Conservation (phyloP, 2,797 vertebrate species). For the Gorsachius magnificus region DNA sequence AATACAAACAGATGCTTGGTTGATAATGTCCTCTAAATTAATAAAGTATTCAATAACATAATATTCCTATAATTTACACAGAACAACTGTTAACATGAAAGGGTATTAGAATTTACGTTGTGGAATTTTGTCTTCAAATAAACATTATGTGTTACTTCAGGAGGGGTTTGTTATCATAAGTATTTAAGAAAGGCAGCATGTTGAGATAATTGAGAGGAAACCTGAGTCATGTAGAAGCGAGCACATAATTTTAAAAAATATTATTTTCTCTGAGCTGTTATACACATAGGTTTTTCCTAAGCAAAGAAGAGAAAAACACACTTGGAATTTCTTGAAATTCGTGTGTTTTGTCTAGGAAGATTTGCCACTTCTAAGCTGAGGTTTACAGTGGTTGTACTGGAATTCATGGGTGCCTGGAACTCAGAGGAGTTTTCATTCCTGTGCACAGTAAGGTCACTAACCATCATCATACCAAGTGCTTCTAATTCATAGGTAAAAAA, state of each 20-base stretch:
- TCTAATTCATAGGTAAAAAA: background rate
- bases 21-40: background rate
- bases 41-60: background rate
- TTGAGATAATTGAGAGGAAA: background rate
- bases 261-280: background rate
- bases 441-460: background rate
- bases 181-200: background rate
- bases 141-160: background rate
- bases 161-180: background rate
- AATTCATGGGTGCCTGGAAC: background rate
- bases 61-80: background rate
- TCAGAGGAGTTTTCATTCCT: background rate
- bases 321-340: background rate
- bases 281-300: background rate
- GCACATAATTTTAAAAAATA: background rate
- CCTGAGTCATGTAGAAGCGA: background rate
- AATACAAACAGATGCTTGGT: background rate
- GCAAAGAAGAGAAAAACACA: background rate
- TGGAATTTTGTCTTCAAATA: background rate
- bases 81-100: background rate
- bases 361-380: background rate
- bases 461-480: background rate
- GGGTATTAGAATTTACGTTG: background rate
- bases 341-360: background rate
- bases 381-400: background rate